phyloP scores from a whole-genome alignment of 92 coral and sea anemone species.

The Montipora capitata region DNA sequence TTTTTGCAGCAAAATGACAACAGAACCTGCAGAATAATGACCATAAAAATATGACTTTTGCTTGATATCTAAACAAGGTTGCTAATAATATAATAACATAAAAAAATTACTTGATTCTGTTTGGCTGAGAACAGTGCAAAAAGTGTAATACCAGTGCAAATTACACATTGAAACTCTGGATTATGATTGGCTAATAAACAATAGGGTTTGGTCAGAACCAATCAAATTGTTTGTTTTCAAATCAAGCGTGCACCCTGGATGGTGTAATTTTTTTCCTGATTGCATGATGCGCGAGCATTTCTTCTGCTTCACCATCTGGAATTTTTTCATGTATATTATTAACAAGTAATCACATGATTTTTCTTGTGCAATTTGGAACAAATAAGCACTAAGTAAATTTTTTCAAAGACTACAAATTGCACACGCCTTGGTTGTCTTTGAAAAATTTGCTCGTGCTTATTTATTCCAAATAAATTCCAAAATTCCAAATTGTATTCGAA shows the following conservation, averaged over 20 bases:
- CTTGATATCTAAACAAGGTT: conserved; percentile 9
- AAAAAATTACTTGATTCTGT: neutral
- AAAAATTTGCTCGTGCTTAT: too few relatives aligned
- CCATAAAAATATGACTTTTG: conserved; percentile 36
- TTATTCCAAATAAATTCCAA: too few relatives aligned
- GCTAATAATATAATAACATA: neutral
- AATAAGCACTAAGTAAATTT: too few relatives aligned
- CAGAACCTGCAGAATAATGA: conserved; percentile 47
- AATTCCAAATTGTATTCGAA: too few relatives aligned
- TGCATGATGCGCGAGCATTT: neutral
- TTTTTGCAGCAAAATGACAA: conserved; percentile 57
- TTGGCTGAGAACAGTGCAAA: neutral
- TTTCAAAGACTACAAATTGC: too few relatives aligned
- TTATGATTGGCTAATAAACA: neutral
- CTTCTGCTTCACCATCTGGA: conserved; percentile 7
- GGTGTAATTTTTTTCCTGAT: neutral
- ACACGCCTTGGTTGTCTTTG: too few relatives aligned
- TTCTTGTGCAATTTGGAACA: too few relatives aligned
- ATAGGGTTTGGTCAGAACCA: neutral
- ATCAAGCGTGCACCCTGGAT: conserved; percentile 13
- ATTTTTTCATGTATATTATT: too few relatives aligned
- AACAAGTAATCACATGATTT: too few relatives aligned
- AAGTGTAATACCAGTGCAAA: neutral
- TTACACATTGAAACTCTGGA: neutral
- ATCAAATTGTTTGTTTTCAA: neutral